Conservation (phyloP, 2,113 vertebrate genomes). For the Dendropsophus ebraccatus region DNA sequence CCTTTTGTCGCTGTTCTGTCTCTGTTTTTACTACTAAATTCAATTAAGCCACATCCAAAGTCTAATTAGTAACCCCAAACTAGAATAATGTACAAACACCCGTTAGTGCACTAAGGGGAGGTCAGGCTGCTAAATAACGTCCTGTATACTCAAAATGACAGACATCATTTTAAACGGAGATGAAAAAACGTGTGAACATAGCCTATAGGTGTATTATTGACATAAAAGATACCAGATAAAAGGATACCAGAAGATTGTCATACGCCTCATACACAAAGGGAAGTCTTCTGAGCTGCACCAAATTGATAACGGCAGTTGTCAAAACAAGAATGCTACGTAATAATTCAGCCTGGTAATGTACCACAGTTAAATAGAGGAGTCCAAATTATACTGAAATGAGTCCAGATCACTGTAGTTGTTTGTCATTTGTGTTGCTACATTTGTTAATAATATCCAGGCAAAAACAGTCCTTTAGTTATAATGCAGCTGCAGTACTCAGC, state of each 20-base stretch:
- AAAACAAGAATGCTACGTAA: neutral
- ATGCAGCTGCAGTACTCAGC: constrained; percentile 67
- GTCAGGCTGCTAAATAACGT: too few relatives aligned
- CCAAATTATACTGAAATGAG: constrained; percentile 52
- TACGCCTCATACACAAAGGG: neutral
- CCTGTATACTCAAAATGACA: too few relatives aligned
- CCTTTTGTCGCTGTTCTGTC: too few relatives aligned
- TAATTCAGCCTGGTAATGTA: neutral
- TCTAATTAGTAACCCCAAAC: too few relatives aligned
- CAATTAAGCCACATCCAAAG: too few relatives aligned
- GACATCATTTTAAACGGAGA: too few relatives aligned
- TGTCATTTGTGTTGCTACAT: constrained; percentile 51
- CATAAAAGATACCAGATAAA: neutral
- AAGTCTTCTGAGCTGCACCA: neutral
- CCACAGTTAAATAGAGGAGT: neutral
- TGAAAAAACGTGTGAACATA: too few relatives aligned
- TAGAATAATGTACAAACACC: too few relatives aligned
- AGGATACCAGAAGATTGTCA: neutral
- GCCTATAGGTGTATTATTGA: neutral
- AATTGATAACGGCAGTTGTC: neutral
- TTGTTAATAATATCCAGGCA: constrained; percentile 62
- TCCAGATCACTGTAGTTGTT: constrained; percentile 51
- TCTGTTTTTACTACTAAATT: too few relatives aligned
- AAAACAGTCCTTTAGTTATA: constrained; percentile 59
- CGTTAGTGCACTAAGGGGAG: too few relatives aligned